Conservation (phyloP, 2,888 invertebrate species). For the Cheilosia pagana region DNA sequence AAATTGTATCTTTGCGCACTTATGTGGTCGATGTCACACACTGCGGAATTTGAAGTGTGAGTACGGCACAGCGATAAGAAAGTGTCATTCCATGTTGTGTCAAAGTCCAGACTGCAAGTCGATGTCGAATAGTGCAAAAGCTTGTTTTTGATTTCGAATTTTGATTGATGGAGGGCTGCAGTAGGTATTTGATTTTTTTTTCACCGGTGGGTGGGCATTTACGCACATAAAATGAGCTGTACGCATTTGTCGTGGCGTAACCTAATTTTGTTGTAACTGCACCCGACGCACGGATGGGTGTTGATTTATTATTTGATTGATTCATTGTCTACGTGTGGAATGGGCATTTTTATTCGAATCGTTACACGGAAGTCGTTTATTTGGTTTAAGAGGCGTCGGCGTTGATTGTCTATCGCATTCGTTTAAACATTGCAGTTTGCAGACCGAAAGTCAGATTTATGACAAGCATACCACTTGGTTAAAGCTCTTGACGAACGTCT, state of each 20-base stretch:
- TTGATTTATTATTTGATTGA: too few relatives aligned
- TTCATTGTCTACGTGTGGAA: too few relatives aligned
- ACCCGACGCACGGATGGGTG: too few relatives aligned
- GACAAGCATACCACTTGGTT: too few relatives aligned
- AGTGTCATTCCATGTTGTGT: conserved; percentile 29
- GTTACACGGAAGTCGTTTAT: too few relatives aligned
- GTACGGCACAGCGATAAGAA: conserved; percentile 45
- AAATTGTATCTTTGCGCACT: conserved; percentile 50
- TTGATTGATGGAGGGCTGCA: conserved; percentile 40
- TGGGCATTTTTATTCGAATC: too few relatives aligned
- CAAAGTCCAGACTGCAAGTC: conserved; percentile 6
- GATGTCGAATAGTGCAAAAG: conserved; percentile 58
- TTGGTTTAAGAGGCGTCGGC: too few relatives aligned
- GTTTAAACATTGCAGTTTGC: too few relatives aligned
- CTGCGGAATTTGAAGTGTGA: conserved; percentile 15
- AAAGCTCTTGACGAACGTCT: too few relatives aligned
- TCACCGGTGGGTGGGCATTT: conserved; percentile 13
- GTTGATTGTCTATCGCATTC: too few relatives aligned
- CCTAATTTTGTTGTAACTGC: conserved; percentile 22
- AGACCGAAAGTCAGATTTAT: too few relatives aligned
- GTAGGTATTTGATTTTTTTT: not conserved
- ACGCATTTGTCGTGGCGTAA: conserved; percentile 59
- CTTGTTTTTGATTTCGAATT: conserved; percentile 59
- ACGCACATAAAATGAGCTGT: conserved; percentile 48
- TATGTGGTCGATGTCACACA: conserved; percentile 9